Evolutionary conservation across 2,797 vertebrate genomes (phyloP), one percentile per base, ranked within the genome.

Genomic region (Momotus momota): DNA sequence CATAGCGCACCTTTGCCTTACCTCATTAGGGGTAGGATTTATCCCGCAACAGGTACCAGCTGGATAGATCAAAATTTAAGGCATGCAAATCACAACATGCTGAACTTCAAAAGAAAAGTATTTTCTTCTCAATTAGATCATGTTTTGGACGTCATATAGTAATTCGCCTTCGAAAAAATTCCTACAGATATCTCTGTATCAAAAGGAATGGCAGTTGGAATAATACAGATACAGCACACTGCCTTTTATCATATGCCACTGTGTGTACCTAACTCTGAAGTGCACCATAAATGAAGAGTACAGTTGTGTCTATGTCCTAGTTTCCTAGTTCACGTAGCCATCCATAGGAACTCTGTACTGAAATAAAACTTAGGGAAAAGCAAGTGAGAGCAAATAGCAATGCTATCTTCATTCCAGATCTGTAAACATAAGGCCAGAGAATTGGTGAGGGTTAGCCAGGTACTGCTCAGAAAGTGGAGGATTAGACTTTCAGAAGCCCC

Each of bases 21-120:
- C 64, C 52, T 71, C 58, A 22, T 6, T 12, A 22, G 52, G 1
- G 0, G 7, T 3, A 38, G 43, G 41, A 57, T 1, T 75, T 62
- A 66, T 26, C 60, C 20, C 3, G 6, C n/a, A 27, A 31, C 20
- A 19, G 21, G 8, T 1, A 57, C 57, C 69, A 71, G 35, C 19
- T 35, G 55, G 13, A 48, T 8, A 11, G 7, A 66, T 4, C 46
- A 40, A 22, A 88, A 79, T 9, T 55, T 57, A 54, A 74, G 69
- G 58, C 91, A 88, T 22, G 67, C 81, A 96, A 86, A 92, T 41
- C 71, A 67, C 66, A 91, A 71, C 70, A 86, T 4, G 18, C 70
- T 83, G 25, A 55, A 81, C 60, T 79, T 65, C 77, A 84, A 84
- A 84, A 40, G 43, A 43, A 75, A 73, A 73, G 6, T 23, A 46